Evolutionary conservation across 2,113 vertebrate species (phyloP).

Genomic region (Nycticorax nycticorax): DNA sequence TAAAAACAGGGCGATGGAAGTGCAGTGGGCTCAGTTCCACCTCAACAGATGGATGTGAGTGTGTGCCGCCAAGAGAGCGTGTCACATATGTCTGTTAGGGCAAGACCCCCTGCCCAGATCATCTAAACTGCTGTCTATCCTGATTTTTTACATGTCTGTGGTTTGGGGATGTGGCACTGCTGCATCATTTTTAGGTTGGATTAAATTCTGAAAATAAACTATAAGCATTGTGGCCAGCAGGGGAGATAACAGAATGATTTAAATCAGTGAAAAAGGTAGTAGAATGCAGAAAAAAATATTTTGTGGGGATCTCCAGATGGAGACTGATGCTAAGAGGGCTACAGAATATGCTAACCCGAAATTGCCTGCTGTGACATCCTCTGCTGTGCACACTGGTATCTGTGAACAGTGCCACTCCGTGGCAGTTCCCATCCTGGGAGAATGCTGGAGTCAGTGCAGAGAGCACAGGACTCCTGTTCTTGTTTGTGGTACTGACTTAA

Average conservation of each 20-base stretch:
- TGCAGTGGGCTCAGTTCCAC: conserved; percentile 2
- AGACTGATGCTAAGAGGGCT: neutral
- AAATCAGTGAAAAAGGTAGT: neutral
- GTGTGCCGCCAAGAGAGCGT: neutral
- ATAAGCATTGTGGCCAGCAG: neutral
- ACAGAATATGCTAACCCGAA: neutral
- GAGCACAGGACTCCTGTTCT: neutral
- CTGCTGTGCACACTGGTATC: neutral
- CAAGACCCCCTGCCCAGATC: conserved; percentile 31
- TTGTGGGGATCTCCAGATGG: neutral
- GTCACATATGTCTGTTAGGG: conserved; percentile 31
- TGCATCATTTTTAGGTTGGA: neutral
- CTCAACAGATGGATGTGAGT: neutral
- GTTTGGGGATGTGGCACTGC: neutral
- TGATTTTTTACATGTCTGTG: neutral
- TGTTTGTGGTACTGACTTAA: neutral
- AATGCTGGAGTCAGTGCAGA: neutral
- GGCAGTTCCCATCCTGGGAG: neutral
- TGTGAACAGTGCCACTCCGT: neutral
- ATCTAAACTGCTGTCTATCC: conserved; percentile 12
- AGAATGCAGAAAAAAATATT: neutral
- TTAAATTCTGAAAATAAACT: neutral
- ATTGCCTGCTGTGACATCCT: neutral
- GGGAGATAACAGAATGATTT: neutral
- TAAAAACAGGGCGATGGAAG: neutral